Evolutionary conservation across 2,113 vertebrate genomes (phyloP).

Genomic region (Neogobius melanostomus): DNA sequence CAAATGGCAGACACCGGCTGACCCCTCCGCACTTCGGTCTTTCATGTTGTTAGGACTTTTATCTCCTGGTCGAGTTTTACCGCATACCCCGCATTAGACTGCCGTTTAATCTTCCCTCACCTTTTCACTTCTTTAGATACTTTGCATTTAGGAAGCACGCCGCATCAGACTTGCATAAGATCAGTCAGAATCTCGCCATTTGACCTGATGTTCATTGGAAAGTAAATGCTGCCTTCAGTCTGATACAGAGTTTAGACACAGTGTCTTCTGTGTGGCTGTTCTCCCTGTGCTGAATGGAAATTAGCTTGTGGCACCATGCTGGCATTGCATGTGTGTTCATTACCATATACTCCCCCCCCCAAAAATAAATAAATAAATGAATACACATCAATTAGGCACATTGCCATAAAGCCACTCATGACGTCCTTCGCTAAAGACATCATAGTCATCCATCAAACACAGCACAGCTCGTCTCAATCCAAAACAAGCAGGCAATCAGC

Average conservation of each 20-base stretch:
- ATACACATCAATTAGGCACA: too few relatives aligned
- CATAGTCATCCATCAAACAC: neutral
- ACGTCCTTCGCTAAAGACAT: neutral
- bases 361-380: too few relatives aligned
- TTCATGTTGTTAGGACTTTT: conserved; percentile 2
- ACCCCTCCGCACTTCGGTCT: conserved; percentile 21
- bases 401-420: too few relatives aligned
- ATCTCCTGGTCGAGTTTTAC: conserved; percentile 2
- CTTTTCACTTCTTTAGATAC: neutral
- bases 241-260: neutral
- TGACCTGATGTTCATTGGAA: neutral
- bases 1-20: conserved; percentile 17
- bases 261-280: too few relatives aligned
- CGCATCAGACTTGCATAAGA: neutral
- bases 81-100: neutral
- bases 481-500: conserved; percentile 8
- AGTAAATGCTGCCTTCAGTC: neutral
- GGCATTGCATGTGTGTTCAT: too few relatives aligned
- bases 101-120: neutral
- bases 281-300: too few relatives aligned
- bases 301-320: too few relatives aligned
- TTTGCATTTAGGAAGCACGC: neutral
- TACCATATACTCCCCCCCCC: too few relatives aligned
- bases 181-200: neutral
- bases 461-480: neutral